Evolutionary conservation across 2,888 invertebrate species (phyloP).

Genomic region (Zaprionus lineosus): DNA sequence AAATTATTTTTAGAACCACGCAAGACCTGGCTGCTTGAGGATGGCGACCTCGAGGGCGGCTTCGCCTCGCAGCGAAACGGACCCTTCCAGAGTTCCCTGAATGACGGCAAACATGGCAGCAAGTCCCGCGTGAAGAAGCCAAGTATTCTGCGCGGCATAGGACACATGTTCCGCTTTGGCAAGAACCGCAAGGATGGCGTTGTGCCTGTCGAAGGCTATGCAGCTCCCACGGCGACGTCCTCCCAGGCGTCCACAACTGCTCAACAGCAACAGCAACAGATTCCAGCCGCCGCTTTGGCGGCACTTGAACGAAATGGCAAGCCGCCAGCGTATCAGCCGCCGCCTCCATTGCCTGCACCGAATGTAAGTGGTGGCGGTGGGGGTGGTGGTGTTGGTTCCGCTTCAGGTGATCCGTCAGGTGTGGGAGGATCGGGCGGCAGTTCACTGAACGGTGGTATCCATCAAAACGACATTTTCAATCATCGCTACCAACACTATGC

Average conservation of each 20-base stretch:
- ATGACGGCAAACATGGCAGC: conserved; percentile 85
- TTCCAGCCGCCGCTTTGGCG: conserved; percentile 78
- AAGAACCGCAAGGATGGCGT: conserved; percentile 86
- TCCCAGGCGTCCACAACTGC: conserved; percentile 39
- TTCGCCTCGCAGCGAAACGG: conserved; percentile 88
- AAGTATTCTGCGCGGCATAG: conserved; percentile 87
- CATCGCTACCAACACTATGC: conserved; percentile 87
- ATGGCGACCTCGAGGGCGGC: conserved; percentile 86
- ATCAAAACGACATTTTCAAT: conserved; percentile 83
- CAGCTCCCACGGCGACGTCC: conserved; percentile 32
- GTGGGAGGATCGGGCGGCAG: neutral
- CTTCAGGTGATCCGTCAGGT: neutral
- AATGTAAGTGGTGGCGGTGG: conserved; percentile 65
- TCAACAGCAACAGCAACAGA: conserved; percentile 78
- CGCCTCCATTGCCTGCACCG: conserved; percentile 80
- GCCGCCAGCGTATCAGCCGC: conserved; percentile 83
- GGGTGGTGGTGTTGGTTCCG: neutral
- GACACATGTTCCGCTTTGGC: conserved; percentile 84
- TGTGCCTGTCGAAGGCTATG: conserved; percentile 77
- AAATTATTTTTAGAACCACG: conserved; percentile 85
- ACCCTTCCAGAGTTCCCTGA: conserved; percentile 91
- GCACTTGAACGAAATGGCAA: conserved; percentile 79
- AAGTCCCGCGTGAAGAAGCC: conserved; percentile 87
- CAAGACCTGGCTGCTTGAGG: conserved; percentile 92
- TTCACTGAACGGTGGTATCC: conserved; percentile 73